These are phyloP conservation scores for Nematostella vectensis DNA, from an alignment of 92 coral and sea anemone genomes.

Conservation along the genomic window DNA sequence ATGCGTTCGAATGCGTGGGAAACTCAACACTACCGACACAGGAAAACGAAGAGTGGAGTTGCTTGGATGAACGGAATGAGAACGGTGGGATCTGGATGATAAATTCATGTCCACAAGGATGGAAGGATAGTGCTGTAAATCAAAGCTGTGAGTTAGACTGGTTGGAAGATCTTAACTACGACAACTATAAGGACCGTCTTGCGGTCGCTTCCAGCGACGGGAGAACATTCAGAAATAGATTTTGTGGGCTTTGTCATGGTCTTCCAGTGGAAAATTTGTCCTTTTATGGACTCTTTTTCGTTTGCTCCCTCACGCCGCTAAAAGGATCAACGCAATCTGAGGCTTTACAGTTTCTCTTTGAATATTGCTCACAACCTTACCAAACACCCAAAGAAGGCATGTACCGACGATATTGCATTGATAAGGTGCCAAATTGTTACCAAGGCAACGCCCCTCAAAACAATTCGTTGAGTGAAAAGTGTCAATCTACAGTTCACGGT, in stretches of 20 bases:
- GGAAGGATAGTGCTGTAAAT: slow-evolving; percentile 5
- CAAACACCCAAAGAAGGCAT: not conserved
- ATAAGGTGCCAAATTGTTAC: not conserved
- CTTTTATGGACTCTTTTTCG: slow-evolving; percentile 6
- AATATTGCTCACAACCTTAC: not conserved
- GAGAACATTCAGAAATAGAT: slow-evolving; percentile 33
- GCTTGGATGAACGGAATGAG: slow-evolving; percentile 11
- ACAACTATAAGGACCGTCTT: slow-evolving; percentile 9
- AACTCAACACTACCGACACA: not conserved
- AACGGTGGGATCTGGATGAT: slow-evolving; percentile 28
- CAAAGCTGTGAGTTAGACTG: slow-evolving; percentile 3
- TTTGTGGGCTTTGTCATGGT: slow-evolving; percentile 34
- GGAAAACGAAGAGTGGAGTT: slow-evolving; percentile 5
- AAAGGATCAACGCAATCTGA: not conserved
- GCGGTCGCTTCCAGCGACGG: slow-evolving; percentile 28
- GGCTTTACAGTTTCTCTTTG: slow-evolving; percentile 11
- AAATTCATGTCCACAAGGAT: slow-evolving; percentile 19
- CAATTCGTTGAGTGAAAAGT: no score
- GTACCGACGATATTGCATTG: slow-evolving; percentile 3
- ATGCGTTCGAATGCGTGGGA: slow-evolving; percentile 5
- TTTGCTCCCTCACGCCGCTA: slow-evolving; percentile 10
- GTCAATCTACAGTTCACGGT: no score
- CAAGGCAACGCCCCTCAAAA: not conserved
- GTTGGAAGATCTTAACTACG: slow-evolving; percentile 3
- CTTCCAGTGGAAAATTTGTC: not conserved